Evolutionary conservation across 2,797 vertebrate genomes (phyloP).

Genomic region (Selene dorsalis): DNA sequence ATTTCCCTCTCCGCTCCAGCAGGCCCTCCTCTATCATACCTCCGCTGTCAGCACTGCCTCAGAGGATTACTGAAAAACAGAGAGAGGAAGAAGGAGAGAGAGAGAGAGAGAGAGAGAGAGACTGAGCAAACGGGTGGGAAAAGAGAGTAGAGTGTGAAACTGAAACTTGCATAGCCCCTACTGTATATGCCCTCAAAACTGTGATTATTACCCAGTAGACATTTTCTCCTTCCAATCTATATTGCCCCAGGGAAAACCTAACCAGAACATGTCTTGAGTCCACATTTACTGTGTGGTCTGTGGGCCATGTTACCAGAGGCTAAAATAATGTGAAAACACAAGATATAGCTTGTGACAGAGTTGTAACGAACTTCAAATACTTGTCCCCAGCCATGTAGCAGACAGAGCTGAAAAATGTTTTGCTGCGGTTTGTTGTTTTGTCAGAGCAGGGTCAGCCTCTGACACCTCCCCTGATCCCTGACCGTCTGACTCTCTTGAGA

Average conservation of each 20-base stretch:
- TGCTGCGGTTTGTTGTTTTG: slow-evolving; percentile 53
- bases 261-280: slow-evolving; percentile 41
- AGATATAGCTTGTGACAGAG: slow-evolving; percentile 25
- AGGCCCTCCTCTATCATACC: slow-evolving; percentile 80
- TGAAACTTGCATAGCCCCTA: slow-evolving; percentile 78
- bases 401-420: slow-evolving; percentile 43
- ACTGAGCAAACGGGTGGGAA: slow-evolving; percentile 49
- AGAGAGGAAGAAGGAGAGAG: slow-evolving; percentile 31
- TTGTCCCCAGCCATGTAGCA: slow-evolving; percentile 15
- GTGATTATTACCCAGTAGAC: slow-evolving; percentile 72
- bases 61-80: slow-evolving; percentile 73
- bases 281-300: slow-evolving; percentile 34
- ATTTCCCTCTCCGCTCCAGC: slow-evolving; percentile 79
- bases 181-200: slow-evolving; percentile 76
- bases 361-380: slow-evolving; percentile 26
- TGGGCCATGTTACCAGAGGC: slow-evolving; percentile 30
- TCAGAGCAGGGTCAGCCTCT: slow-evolving; percentile 45
- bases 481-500: slow-evolving; percentile 62
- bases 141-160: slow-evolving; percentile 78
- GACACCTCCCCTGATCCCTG: slow-evolving; percentile 61
- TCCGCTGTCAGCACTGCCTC: slow-evolving; percentile 78
- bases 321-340: slow-evolving; percentile 32
- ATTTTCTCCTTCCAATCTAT: slow-evolving; percentile 45
- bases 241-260: slow-evolving; percentile 42
- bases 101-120: slow-evolving; percentile 44